Base-by-base conservation (phyloP, 2,113 vertebrate species). In the Microtus ochrogaster region DNA sequence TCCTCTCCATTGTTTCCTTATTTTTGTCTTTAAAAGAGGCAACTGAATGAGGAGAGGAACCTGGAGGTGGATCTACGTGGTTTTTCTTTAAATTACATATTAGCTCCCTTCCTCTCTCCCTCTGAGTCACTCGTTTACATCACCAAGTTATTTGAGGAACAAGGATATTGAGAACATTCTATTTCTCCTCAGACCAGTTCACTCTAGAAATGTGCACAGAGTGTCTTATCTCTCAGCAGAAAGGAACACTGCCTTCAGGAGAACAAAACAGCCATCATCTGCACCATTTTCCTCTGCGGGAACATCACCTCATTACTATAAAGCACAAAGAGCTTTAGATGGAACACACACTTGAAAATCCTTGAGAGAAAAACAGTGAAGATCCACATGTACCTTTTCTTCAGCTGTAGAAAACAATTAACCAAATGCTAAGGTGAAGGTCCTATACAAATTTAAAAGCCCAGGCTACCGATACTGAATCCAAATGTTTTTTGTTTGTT, bases 41-140 rank as follows among this genome's bases (percentile, higher is more conserved):
- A 26, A 65, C 4, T 55, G 44, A 84, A 89, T 11, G 83, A 52
- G 3, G 13, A 95, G 39, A 22, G 74, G 13, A 94, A 89, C 11
- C 61, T 92, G n/a, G 52, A 79, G 55, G 72, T 72, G 21, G 84
- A 77, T 78, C 68, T 91, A 74, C 30, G 55, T 44, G 61, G 61
- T 73, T 76, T 33, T 47, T 89, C 85, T 94, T 74, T n/a, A 87
- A 96, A 86, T 89, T 47, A 49, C 68, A 39, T 82, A 49, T 90
- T 92, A 36, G 55, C 30, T 65, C 94, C 55, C 61, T 94, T 94
- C 73, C 68, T 95, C 36, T 92, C 55, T 76, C 8, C n/a, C 55
- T 77, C 26, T 92, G 91, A 96, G 91, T 90, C 93, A 95, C 63
- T 76, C 66, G 44, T 68, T 90, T 94, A 95, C 83, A 89, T 94